These are phyloP conservation scores for Liopterus haemorrhoidalis DNA, from an alignment of 2,888 invertebrate genomes.

Conservation along the genomic window DNA sequence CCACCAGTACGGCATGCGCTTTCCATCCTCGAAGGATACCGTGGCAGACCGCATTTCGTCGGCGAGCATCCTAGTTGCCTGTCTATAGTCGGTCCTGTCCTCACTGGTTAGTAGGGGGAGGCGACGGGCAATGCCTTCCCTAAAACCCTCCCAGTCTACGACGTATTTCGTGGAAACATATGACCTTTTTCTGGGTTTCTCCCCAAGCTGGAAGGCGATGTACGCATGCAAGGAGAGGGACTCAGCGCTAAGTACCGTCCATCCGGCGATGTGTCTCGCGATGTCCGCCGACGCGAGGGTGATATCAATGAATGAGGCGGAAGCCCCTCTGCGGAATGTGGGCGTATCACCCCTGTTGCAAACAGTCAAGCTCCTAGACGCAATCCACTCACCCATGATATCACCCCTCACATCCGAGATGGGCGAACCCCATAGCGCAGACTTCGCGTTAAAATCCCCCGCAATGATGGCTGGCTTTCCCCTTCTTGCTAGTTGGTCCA, in stretches of 20 bases:
- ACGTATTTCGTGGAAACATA: no score
- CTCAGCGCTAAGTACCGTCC: constrained; percentile 10
- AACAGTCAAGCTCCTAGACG: constrained; percentile 12
- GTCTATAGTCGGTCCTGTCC: no score
- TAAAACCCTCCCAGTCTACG: no score
- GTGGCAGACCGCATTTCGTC: no score
- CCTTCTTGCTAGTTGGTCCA: no score
- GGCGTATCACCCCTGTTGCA: constrained; percentile 23
- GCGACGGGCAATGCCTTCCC: no score
- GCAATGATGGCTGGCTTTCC: neutral
- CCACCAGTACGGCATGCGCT: no score
- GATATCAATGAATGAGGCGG: constrained; percentile 19
- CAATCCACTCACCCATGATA: constrained; percentile 24
- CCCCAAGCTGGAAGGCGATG: no score
- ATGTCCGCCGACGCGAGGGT: constrained; percentile 9
- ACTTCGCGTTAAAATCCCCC: constrained; percentile 23
- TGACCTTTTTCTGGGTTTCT: no score
- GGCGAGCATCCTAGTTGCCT: no score
- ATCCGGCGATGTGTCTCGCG: neutral
- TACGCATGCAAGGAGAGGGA: neutral
- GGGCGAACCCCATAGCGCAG: constrained; percentile 18
- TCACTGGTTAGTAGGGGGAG: no score
- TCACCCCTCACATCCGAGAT: constrained; percentile 20
- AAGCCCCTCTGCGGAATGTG: constrained; percentile 23
- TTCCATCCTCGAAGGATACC: no score